Conservation (phyloP, 1,140 invertebrate genomes). For the Nixonia krombeini region DNA sequence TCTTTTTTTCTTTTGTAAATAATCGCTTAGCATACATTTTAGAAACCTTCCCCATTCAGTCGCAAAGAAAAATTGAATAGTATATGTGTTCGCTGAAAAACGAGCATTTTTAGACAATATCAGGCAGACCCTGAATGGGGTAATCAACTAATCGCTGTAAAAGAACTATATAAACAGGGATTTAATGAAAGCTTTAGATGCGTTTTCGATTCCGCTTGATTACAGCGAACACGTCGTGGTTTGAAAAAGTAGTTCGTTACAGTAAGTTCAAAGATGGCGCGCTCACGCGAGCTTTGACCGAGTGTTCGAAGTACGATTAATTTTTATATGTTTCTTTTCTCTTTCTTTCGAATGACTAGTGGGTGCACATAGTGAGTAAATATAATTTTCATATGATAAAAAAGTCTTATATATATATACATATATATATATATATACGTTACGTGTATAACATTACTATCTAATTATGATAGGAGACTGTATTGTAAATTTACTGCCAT, state of each 20-base stretch:
- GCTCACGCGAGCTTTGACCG: no score
- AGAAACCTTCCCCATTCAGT: constrained; percentile 6
- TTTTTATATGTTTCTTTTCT: constrained; percentile 9
- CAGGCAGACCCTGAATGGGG: constrained; percentile 26
- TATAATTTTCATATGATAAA: constrained; percentile 53
- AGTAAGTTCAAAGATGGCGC: neutral
- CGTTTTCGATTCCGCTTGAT: constrained; percentile 26
- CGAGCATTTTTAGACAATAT: constrained; percentile 64
- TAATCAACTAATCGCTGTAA: constrained; percentile 28
- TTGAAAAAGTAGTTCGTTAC: constrained; percentile 21
- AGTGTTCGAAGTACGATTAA: neutral
- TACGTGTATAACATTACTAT: constrained; percentile 58
- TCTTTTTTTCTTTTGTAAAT: constrained; percentile 29
- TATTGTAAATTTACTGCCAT: constrained; percentile 73
- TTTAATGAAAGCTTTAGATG: constrained; percentile 54
- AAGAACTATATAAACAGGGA: constrained; percentile 53
- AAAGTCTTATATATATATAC: constrained; percentile 39
- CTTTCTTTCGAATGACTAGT: constrained; percentile 49
- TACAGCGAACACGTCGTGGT: constrained; percentile 57
- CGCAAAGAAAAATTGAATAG: neutral
- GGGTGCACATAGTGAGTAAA: constrained; percentile 55
- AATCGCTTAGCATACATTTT: constrained; percentile 34
- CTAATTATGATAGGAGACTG: constrained; percentile 60
- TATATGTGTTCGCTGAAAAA: constrained; percentile 3
- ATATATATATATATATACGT: constrained; percentile 18